phyloP scores from a whole-genome alignment of 2,888 invertebrate species.

The Parnassius apollo region DNA sequence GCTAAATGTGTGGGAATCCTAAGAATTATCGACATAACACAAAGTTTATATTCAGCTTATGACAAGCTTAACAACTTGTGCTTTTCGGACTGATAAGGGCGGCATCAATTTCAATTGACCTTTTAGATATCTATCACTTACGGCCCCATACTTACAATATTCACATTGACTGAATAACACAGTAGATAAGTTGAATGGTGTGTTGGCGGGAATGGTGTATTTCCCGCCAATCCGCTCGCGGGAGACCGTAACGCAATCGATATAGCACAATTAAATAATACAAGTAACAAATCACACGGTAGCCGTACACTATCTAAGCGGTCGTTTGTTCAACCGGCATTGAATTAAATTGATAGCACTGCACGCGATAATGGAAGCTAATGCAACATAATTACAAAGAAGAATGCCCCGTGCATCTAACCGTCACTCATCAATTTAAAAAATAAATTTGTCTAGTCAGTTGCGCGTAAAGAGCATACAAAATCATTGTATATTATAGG shows the following conservation, averaged over 20 bases:
- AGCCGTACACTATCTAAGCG: slow-evolving; percentile 37
- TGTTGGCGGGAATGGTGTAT: slow-evolving; percentile 1
- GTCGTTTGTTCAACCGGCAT: slow-evolving; percentile 58
- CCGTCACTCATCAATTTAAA: slow-evolving; percentile 56
- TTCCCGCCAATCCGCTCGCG: slow-evolving; percentile 10
- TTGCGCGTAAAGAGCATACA: slow-evolving; percentile 38
- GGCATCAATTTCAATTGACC: slow-evolving; percentile 22
- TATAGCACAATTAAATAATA: slow-evolving; percentile 33
- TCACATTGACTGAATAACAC: slow-evolving; percentile 17
- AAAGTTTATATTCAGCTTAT: no score
- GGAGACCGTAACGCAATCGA: slow-evolving; percentile 36
- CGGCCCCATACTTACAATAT: slow-evolving; percentile 13
- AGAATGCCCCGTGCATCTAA: slow-evolving; percentile 31
- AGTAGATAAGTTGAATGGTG: slow-evolving; percentile 11
- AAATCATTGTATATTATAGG: slow-evolving; percentile 29
- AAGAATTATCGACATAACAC: no score
- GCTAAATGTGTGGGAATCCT: no score
- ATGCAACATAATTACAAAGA: slow-evolving; percentile 55
- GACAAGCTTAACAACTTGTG: not conserved
- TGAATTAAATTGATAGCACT: slow-evolving; percentile 61
- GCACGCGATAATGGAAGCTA: slow-evolving; percentile 56
- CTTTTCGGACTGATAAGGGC: not conserved
- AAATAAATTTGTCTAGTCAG: slow-evolving; percentile 54
- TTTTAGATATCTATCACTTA: slow-evolving; percentile 8
- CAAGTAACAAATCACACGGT: slow-evolving; percentile 40